Evolutionary conservation across 2,113 vertebrate genomes (phyloP).

Genomic region (Petromus typicus): DNA sequence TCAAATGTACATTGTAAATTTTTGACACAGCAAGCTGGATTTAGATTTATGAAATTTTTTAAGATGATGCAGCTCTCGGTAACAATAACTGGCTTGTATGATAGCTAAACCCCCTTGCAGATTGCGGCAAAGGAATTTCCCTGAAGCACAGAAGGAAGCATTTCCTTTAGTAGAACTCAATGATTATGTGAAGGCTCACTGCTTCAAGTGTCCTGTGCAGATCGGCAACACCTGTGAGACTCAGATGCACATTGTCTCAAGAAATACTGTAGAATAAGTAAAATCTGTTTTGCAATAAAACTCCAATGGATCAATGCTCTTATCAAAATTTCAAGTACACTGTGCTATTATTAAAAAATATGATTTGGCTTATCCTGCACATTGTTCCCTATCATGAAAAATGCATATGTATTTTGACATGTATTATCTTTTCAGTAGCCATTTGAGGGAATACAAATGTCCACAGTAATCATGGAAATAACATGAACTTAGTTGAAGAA

Average conservation of each 20-base stretch:
- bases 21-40: neutral
- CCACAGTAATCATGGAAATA: neutral
- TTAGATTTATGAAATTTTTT: neutral
- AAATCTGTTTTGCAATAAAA: neutral
- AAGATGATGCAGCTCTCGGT: neutral
- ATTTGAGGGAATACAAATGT: neutral
- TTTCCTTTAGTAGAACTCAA: neutral
- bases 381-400: neutral
- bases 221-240: fast-evolving
- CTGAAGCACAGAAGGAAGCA: neutral
- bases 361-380: neutral
- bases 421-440: neutral
- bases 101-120: neutral
- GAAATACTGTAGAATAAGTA: neutral
- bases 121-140: neutral
- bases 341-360: neutral
- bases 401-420: neutral
- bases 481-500: neutral
- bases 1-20: neutral
- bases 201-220: neutral
- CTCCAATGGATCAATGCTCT: neutral
- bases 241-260: neutral
- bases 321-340: neutral
- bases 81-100: neutral
- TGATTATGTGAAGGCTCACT: neutral